Evolutionary conservation across 2,888 invertebrate genomes (phyloP).

Genomic region (Sphecodes monilicornis): DNA sequence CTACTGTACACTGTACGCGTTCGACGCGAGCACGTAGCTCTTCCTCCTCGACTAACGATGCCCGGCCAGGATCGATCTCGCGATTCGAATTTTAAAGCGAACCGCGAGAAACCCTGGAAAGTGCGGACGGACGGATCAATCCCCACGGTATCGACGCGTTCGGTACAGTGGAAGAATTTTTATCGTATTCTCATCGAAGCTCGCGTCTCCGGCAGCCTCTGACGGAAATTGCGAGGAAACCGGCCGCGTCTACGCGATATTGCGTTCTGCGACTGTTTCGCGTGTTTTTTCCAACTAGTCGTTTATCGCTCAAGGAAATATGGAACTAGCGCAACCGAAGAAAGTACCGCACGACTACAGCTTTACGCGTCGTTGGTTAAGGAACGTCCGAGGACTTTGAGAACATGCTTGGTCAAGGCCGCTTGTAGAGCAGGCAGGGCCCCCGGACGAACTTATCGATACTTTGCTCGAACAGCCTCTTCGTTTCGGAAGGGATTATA

Average conservation of each 20-base stretch:
- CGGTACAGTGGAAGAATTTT: background rate
- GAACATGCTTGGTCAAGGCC: background rate
- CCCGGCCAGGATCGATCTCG: slow-evolving; percentile 2
- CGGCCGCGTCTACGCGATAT: background rate
- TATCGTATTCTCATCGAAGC: background rate
- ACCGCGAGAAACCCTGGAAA: background rate
- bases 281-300: background rate
- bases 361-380: background rate
- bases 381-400: background rate
- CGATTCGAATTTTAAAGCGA: background rate
- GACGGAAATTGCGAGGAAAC: background rate
- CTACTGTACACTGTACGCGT: no score
- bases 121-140: background rate
- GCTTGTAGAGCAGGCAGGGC: background rate
- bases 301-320: background rate
- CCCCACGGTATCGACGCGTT: background rate
- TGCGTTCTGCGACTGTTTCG: background rate
- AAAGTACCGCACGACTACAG: background rate
- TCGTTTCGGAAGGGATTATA: background rate
- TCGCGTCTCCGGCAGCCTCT: background rate
- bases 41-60: background rate
- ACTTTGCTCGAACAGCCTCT: background rate
- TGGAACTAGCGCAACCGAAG: background rate
- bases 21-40: background rate
- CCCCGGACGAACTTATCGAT: background rate